A percentile compares a stretch with the other conserved stretches of the same genome.
Conservation (phyloP, 2,113 vertebrate genomes). For the Ictalurus punctatus region DNA sequence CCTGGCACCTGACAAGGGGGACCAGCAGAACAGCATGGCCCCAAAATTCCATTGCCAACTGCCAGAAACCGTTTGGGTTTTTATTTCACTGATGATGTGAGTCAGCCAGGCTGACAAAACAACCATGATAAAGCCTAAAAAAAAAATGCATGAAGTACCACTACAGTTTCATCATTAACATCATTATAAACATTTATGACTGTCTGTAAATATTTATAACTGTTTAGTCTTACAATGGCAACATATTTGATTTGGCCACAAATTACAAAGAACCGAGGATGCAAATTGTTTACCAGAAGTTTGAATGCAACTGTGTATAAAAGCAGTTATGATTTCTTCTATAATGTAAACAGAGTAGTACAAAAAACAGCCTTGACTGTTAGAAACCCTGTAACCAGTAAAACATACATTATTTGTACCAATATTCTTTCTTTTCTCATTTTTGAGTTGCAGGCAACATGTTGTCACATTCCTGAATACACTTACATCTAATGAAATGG, state of each 20-base stretch:
- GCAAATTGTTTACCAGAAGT: neutral
- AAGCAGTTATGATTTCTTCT: neutral
- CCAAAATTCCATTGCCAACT: slow-evolving; percentile 37
- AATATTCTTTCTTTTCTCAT: neutral
- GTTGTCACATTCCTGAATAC: slow-evolving; percentile 67
- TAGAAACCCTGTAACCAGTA: neutral
- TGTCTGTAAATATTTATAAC: neutral
- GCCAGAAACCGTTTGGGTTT: slow-evolving; percentile 26
- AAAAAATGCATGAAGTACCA: neutral
- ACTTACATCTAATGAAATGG: slow-evolving; percentile 74
- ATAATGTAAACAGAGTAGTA: neutral
- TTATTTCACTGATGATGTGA: slow-evolving; percentile 42
- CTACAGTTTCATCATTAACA: neutral
- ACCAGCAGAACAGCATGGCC: slow-evolving; percentile 29
- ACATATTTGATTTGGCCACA: neutral
- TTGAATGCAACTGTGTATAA: neutral
- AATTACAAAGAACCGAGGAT: neutral
- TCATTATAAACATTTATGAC: slow-evolving; percentile 3
- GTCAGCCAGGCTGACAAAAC: slow-evolving; percentile 35
- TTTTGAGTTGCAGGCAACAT: slow-evolving; percentile 46
- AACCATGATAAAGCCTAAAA: neutral
- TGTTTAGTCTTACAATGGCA: neutral
- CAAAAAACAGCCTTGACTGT: neutral
- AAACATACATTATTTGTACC: neutral
- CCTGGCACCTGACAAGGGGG: slow-evolving; percentile 63